phyloP scores from a whole-genome alignment of 2,888 invertebrate genomes.

The Drosophila formosana region DNA sequence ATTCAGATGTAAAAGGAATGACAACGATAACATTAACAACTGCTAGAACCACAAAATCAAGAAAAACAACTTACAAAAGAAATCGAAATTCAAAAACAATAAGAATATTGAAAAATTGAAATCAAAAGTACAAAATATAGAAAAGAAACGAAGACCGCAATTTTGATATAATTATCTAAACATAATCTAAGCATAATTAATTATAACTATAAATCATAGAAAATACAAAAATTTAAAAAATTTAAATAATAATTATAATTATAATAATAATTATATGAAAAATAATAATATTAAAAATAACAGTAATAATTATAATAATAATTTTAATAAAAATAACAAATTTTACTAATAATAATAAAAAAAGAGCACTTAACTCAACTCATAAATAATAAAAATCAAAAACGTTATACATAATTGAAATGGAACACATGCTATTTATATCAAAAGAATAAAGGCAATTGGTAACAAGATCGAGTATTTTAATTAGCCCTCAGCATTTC shows the following conservation, averaged over 20 bases:
- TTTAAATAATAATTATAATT: neutral
- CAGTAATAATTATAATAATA: neutral
- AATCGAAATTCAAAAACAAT: conserved; percentile 9
- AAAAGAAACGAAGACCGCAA: conserved; percentile 39
- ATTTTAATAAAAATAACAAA: neutral
- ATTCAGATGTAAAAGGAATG: conserved; percentile 11
- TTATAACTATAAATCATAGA: conserved; percentile 7
- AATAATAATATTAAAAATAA: conserved; percentile 1
- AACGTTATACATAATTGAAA: neutral
- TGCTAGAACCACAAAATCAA: conserved; percentile 20
- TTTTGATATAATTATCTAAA: conserved; percentile 36
- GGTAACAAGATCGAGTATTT: neutral
- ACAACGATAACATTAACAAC: conserved; percentile 26
- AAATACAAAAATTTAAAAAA: neutral
- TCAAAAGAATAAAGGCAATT: neutral
- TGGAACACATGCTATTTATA: neutral
- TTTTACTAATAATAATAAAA: neutral
- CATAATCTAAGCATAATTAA: neutral
- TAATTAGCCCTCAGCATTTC: neutral
- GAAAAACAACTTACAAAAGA: conserved; percentile 4
- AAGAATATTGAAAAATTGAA: conserved; percentile 61
- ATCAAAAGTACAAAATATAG: conserved; percentile 71
- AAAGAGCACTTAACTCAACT: neutral
- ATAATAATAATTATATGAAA: neutral
- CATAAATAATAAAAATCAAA: neutral